Evolutionary conservation across 2,113 vertebrate genomes (phyloP), one percentile per base, ranked within the genome.

Genomic region (Stegostoma tigrinum): DNA sequence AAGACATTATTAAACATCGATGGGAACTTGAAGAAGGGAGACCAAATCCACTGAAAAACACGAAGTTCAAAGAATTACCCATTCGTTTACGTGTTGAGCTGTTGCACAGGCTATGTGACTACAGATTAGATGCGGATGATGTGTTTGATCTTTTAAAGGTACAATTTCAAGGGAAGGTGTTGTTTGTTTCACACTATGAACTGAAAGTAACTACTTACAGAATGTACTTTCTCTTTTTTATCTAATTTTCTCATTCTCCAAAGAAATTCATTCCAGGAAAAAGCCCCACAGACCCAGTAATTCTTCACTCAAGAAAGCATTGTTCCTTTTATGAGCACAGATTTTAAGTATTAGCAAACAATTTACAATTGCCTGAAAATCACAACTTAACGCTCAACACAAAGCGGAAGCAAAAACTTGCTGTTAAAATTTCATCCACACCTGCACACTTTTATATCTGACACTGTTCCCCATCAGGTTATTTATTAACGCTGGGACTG

Each of bases 91-190:
- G 99, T 5, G 98, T 99, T 95, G 98, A 99, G 94, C 98, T 99
- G 95, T 97, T 99, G 67, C 99, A 99, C 96, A 98, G 98, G 30
- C 98, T 99, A 95, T 99, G 99, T 0, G 99, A 99, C 96, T 99
- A 99, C 96, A 98, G 99, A 4, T 97, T 99, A 1, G 99, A 99
- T 8, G 99, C 99, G 1, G 99, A 99, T 0, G 99, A 99, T 64
- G 99, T 99, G 96, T 99, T 99, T 0, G 99, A 99, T 96, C 98
- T 99, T 95, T 98, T 99, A 83, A 99, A 99, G 99, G 99, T 99
- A 97, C 85, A 48, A 48, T 72, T 72, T 95, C 72, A 72, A 72
- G 48, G 48, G 42, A 52, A 68, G 67, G 24, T 21, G 64, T n/a
- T 45, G 42, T 68, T 48, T 72, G 30, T 12, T 94, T 94, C 87